A percentile compares a stretch with the other conserved stretches of the same genome.
Evolutionary conservation across 2,113 vertebrate genomes (phyloP).

Genomic region (Pampusana beccarii): DNA sequence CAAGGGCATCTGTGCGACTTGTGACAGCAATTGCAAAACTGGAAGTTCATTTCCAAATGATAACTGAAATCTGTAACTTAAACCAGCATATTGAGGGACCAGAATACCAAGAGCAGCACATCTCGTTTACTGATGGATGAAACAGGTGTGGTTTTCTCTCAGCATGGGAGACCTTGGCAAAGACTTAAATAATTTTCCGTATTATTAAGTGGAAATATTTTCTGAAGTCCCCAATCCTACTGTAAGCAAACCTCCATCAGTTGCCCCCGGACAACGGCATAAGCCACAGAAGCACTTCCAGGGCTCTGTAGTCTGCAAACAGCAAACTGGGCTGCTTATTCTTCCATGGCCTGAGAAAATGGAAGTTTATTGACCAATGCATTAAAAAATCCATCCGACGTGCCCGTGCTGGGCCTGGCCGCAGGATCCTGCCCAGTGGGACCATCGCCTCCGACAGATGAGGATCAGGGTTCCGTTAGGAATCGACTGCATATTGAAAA

Average conservation of each 20-base stretch:
- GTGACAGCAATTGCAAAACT: background rate
- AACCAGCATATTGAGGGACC: background rate
- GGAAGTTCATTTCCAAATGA: background rate
- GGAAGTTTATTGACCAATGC: background rate
- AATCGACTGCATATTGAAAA: fast-evolving
- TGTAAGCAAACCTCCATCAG: background rate
- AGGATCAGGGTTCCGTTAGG: background rate
- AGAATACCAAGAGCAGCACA: background rate
- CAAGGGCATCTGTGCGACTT: background rate
- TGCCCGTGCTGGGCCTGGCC: fast-evolving
- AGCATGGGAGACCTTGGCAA: background rate
- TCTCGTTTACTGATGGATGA: background rate
- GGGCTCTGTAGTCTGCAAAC: background rate
- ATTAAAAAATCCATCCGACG: fast-evolving
- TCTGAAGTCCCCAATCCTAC: background rate
- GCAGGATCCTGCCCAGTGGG: background rate
- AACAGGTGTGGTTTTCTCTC: background rate
- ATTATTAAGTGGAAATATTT: slow-evolving; percentile 35
- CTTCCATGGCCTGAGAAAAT: background rate
- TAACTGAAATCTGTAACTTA: background rate
- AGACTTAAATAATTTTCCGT: background rate
- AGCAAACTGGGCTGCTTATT: background rate
- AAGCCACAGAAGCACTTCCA: background rate
- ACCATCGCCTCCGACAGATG: background rate
- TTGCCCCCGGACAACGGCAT: fast-evolving